Evolutionary conservation across 2,113 vertebrate genomes (phyloP), one percentile per base, ranked within the genome.

Genomic region (Myotis yumanensis): DNA sequence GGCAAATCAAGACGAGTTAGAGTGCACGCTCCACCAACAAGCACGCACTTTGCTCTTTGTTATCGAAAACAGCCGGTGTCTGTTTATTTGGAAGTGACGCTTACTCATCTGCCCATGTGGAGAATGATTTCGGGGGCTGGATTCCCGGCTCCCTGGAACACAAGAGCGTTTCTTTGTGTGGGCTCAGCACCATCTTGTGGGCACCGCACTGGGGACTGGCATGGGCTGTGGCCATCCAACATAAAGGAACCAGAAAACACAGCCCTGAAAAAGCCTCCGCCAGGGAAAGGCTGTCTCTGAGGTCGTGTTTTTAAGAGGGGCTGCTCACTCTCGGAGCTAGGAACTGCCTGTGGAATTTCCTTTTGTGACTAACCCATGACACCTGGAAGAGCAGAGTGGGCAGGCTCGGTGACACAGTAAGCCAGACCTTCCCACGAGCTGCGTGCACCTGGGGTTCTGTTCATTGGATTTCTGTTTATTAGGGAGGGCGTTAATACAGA

Each of bases 131-230:
- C 2, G 16, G 43, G 62, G 6, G 16, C 51, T 25, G 54, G 22
- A 32, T 64, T 66, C 9, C n/a, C 52, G 28, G 25, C 54, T 64
- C 5, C 82, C 43, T 2, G 23, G 48, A 62, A 57, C 77, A 15
- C 30, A 3, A 16, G 84, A 87, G 40, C 52, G 14, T 75, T 46
- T 69, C 54, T 48, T 32, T 43, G 76, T 76, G 88, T 82, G 76
- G 32, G 51, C 32, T 92, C 87, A 83, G 97, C 96, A 95, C 97
- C 96, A 95, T 95, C 97, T 97, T 95, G 96, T 95, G 96, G 97
- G 88, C 76, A 0, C 3, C 8, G 32, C 40, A 3, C n/a, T 20
- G 35, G 43, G 81, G 62, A 52, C 52, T 51, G 46, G 77, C 22
- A 22, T 20, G 23, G 82, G 7, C 90, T 86, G 14, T 52, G 11